Evolutionary conservation across 2,888 invertebrate species (phyloP).

Genomic region (Ligdia adustata): DNA sequence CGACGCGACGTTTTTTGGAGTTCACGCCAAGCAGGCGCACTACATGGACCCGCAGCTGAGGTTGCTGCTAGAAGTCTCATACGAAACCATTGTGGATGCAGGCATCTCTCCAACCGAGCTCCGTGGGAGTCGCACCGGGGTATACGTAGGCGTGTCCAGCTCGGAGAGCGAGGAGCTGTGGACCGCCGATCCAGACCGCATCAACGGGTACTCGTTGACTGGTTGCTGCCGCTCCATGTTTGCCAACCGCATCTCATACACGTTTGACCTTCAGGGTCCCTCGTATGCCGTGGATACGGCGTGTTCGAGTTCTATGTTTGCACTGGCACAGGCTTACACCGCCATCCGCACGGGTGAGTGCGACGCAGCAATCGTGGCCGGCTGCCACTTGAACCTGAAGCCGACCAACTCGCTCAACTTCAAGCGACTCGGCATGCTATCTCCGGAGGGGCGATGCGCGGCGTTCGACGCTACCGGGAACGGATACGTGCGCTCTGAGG

Average conservation of each 20-base stretch:
- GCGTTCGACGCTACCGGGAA: slow-evolving; percentile 94
- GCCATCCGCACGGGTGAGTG: slow-evolving; percentile 91
- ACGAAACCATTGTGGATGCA: slow-evolving; percentile 91
- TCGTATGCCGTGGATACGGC: slow-evolving; percentile 96
- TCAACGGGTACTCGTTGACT: too few relatives aligned
- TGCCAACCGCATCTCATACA: slow-evolving; percentile 95
- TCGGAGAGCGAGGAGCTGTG: too few relatives aligned
- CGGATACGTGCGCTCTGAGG: slow-evolving; percentile 94
- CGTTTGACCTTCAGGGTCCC: slow-evolving; percentile 94
- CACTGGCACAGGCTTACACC: slow-evolving; percentile 91
- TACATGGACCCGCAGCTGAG: slow-evolving; percentile 92
- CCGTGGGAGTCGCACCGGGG: too few relatives aligned
- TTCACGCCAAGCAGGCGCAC: slow-evolving; percentile 89
- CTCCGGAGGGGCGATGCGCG: slow-evolving; percentile 94
- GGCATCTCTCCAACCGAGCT: too few relatives aligned
- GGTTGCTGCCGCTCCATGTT: slow-evolving; percentile 95
- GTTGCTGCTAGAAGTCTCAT: slow-evolving; percentile 89
- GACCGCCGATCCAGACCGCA: too few relatives aligned
- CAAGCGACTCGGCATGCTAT: slow-evolving; percentile 91
- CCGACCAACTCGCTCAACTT: too few relatives aligned
- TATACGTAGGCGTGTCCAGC: too few relatives aligned
- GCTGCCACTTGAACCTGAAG: slow-evolving; percentile 92
- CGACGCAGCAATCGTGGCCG: slow-evolving; percentile 95
- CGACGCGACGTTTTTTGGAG: slow-evolving; percentile 90
- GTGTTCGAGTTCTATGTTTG: slow-evolving; percentile 96